Evolutionary conservation across 2,888 invertebrate species (phyloP), one percentile per base, ranked within the genome.

Genomic region (Eupithecia subumbrata): DNA sequence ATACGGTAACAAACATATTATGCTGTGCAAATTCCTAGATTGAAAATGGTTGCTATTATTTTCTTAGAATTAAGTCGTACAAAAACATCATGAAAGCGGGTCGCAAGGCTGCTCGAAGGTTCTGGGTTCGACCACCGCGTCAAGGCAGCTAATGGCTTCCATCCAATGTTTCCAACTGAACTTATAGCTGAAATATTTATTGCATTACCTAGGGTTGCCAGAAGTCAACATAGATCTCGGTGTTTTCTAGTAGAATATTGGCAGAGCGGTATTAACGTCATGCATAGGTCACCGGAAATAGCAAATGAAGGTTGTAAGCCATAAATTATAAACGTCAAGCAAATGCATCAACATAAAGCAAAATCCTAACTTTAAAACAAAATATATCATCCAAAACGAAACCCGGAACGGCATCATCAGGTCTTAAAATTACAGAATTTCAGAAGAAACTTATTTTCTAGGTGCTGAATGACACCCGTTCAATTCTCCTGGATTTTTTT

Each of bases 91-190:
- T 64, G 34, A 69, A 70, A 60, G 66, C 56, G 22, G n/a, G 25
- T 72, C 69, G 69, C 74, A 77, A 77, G 74, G 74, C 69, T 77
- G 67, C 5, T 22, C 64, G 74, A 77, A 77, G 72, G 74, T 74
- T 72, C 69, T 40, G 66, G 40, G 74, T 74, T 74, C 72, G 69
- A 37, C 74, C 69, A 71, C 74, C 74, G 69, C 66, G 34, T 56
- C 76, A 76, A 77, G 76, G 69, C 66, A 77, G 68, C 63, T 45
- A 60, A 74, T 70, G 52, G 76, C 71, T 74, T 73, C 63, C 66
- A 71, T 63, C 11, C 45, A 56, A 64, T 63, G 45, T 72, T 69
- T 63, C 34, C 63, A 64, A 66, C 66, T 14, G 40, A 68, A 68
- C 68, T 60, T 37, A n/a, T 40, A 56, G 73, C 69, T 52, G 14